Conservation (phyloP, 1,140 invertebrate genomes). For the Calephelis virginiensis region DNA sequence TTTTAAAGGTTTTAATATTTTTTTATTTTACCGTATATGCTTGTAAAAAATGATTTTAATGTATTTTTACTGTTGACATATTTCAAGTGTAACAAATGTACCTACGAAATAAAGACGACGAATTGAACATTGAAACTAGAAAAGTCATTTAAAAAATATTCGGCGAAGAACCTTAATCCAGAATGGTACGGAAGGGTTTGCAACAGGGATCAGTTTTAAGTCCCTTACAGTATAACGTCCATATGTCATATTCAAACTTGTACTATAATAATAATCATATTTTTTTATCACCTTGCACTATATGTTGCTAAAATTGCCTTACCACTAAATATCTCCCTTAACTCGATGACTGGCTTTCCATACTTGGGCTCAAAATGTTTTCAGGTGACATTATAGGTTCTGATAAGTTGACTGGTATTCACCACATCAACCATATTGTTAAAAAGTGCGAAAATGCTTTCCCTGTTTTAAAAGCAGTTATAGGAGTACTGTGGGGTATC, state of each 20-base stretch:
- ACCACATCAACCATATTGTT: slow-evolving; percentile 20
- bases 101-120: too few species aligned
- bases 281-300: neutral
- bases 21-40: too few species aligned
- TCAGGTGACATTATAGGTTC: slow-evolving; percentile 28
- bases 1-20: too few species aligned
- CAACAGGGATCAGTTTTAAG: slow-evolving; percentile 30
- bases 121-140: too few species aligned
- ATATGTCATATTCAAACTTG: slow-evolving; percentile 21
- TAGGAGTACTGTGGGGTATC: slow-evolving; percentile 30
- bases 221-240: slow-evolving; percentile 31
- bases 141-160: neutral
- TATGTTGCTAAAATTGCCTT: neutral
- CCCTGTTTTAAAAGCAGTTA: slow-evolving; percentile 23
- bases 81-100: too few species aligned
- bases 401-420: slow-evolving; percentile 21
- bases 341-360: neutral
- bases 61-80: too few species aligned
- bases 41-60: too few species aligned
- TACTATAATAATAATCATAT: slow-evolving; percentile 14
- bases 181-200: slow-evolving; percentile 28
- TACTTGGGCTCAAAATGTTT: slow-evolving; percentile 22
- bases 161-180: neutral
- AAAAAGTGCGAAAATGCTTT: slow-evolving; percentile 21
- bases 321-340: neutral